phyloP scores from a whole-genome alignment of 2,888 invertebrate genomes.

The Drosophila prolongata region DNA sequence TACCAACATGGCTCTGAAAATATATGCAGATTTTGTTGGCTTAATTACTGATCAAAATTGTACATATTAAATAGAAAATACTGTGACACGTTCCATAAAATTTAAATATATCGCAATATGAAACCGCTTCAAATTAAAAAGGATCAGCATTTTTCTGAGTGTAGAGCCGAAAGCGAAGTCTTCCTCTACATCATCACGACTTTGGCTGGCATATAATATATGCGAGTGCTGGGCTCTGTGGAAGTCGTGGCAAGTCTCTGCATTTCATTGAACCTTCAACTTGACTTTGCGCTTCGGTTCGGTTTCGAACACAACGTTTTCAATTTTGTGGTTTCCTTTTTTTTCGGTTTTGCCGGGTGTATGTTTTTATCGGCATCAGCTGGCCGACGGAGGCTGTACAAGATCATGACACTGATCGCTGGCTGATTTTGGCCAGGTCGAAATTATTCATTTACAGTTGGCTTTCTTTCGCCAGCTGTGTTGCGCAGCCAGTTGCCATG shows the following conservation, averaged over 20 bases:
- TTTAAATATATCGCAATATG: too few relatives aligned
- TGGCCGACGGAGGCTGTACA: conserved; percentile 61
- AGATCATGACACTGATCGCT: conserved; percentile 80
- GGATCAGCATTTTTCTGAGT: conserved; percentile 2
- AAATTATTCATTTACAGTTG: conserved; percentile 43
- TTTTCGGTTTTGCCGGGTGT: not conserved
- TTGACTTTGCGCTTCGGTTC: conserved; percentile 73
- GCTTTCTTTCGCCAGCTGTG: conserved; percentile 44
- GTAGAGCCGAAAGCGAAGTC: conserved; percentile 36
- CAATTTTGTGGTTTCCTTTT: conserved; percentile 59
- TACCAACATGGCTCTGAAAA: too few relatives aligned
- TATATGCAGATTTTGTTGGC: too few relatives aligned
- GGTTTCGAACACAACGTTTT: conserved; percentile 49
- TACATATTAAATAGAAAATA: too few relatives aligned
- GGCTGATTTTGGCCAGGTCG: conserved; percentile 51
- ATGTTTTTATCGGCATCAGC: conserved; percentile 44
- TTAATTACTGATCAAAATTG: too few relatives aligned
- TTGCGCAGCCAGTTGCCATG: conserved; percentile 25
- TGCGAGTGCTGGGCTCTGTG: conserved; percentile 53
- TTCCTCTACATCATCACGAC: conserved; percentile 75
- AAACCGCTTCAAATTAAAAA: not conserved
- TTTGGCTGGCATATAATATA: conserved; percentile 71
- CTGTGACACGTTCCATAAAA: too few relatives aligned
- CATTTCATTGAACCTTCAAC: conserved; percentile 82
- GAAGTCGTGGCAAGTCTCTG: conserved; percentile 52